A percentile compares a stretch with the other conserved stretches of the same genome.
Conservation (phyloP, 2,888 invertebrate genomes). For the Melinopterus prodromus region DNA sequence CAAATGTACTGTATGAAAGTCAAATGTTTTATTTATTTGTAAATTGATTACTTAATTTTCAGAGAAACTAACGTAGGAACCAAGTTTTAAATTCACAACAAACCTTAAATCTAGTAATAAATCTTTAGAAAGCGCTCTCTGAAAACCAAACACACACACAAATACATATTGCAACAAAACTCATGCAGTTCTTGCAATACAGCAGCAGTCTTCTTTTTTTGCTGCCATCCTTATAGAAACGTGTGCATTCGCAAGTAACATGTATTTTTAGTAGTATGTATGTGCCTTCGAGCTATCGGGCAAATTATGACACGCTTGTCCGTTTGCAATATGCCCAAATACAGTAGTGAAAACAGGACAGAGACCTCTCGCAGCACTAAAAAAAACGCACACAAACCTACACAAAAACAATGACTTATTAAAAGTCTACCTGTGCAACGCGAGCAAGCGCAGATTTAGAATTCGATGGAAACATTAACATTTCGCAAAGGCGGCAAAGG, state of each 20-base stretch:
- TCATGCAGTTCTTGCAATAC: background rate
- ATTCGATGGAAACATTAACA: background rate
- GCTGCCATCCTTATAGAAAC: background rate
- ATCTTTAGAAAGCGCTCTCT: no score
- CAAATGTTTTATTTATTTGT: no score
- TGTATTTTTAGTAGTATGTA: background rate
- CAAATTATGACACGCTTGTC: background rate
- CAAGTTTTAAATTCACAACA: no score
- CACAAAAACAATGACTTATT: constrained; percentile 4
- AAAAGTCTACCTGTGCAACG: background rate
- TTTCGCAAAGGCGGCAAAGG: constrained; percentile 4
- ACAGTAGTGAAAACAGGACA: background rate
- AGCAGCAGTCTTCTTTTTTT: background rate
- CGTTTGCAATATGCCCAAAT: constrained; percentile 4
- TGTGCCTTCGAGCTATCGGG: background rate
- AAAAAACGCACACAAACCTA: background rate
- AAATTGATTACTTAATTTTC: no score
- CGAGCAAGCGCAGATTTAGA: background rate
- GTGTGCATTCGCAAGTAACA: background rate
- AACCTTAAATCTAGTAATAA: no score
- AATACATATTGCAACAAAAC: background rate
- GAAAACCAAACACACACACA: no score
- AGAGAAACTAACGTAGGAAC: no score
- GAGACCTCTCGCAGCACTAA: background rate
- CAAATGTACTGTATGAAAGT: no score